Percentiles rank a stretch among this genome's conserved stretches.
Evolutionary conservation across 1,140 invertebrate species (phyloP).

Genomic region (Rhizoglyphus robini): DNA sequence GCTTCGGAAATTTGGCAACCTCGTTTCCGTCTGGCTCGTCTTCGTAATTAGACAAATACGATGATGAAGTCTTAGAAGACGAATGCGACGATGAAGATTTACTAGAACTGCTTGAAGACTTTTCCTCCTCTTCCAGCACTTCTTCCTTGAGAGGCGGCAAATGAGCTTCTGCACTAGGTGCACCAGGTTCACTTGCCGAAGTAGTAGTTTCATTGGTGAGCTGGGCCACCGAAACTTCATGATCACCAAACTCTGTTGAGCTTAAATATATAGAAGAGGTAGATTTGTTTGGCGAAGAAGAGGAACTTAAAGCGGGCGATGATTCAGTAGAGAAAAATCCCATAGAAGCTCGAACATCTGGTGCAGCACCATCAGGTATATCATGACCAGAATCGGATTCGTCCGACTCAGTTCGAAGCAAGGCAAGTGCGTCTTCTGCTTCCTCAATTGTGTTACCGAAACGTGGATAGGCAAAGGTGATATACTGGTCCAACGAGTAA

Average conservation of each 20-base stretch:
- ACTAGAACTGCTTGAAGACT: not conserved
- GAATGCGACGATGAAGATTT: not conserved
- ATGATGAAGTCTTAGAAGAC: not conserved
- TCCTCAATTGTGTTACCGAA: conserved; percentile 2
- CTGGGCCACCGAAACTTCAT: not conserved
- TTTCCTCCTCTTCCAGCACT: too few relatives aligned
- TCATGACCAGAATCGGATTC: not conserved
- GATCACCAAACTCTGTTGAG: not conserved
- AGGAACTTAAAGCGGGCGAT: not conserved
- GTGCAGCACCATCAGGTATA: not conserved
- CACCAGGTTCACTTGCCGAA: not conserved
- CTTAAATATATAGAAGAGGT: not conserved
- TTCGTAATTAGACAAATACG: not conserved
- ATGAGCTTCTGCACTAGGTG: not conserved
- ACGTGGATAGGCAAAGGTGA: conserved; percentile 1
- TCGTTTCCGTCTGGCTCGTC: not conserved
- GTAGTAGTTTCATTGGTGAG: not conserved
- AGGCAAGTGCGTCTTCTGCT: not conserved
- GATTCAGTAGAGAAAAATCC: not conserved
- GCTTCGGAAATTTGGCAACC: not conserved
- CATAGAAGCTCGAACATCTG: not conserved
- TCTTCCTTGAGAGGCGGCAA: not conserved
- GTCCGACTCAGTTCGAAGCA: not conserved
- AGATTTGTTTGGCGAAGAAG: not conserved
- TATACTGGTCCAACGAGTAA: not conserved